Percentiles rank a stretch among this genome's conserved stretches.
These are phyloP conservation scores for Monoplex corrugatus DNA, from an alignment of 2,888 invertebrate species.

Conservation along the genomic window DNA sequence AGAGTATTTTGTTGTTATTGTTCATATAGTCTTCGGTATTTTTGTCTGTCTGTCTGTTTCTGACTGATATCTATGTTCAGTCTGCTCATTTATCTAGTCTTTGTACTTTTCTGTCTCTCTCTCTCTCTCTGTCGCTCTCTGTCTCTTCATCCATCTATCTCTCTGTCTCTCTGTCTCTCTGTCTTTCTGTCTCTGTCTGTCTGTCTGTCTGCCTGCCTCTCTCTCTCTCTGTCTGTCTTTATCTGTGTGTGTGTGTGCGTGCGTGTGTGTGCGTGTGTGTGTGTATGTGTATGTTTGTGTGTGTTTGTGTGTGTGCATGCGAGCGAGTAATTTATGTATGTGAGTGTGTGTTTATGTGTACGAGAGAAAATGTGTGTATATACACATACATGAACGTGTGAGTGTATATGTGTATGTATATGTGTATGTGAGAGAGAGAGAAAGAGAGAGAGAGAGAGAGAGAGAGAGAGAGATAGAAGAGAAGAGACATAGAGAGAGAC, in stretches of 20 bases:
- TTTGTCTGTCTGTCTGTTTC: not conserved
- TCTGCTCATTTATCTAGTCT: not conserved
- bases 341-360: too few relatives aligned
- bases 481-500: not conserved
- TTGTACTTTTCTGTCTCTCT: not conserved
- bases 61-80: not conserved
- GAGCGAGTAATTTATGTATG: too few relatives aligned
- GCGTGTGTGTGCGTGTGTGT: not conserved
- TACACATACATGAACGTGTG: not conserved
- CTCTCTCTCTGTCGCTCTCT: not conserved
- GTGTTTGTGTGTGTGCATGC: too few relatives aligned
- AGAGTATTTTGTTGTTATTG: too few relatives aligned
- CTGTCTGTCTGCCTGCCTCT: not conserved
- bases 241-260: not conserved
- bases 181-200: not conserved
- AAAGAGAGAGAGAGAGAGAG: not conserved
- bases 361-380: not conserved
- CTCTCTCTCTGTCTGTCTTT: not conserved
- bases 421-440: not conserved
- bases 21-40: too few relatives aligned
- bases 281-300: too few relatives aligned
- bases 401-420: not conserved
- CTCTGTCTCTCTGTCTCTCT: not conserved
- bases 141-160: not conserved
- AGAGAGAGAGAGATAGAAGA: not conserved